Base-by-base conservation (phyloP, 2,888 invertebrate species). In the Dorcus parallelipipedus region DNA sequence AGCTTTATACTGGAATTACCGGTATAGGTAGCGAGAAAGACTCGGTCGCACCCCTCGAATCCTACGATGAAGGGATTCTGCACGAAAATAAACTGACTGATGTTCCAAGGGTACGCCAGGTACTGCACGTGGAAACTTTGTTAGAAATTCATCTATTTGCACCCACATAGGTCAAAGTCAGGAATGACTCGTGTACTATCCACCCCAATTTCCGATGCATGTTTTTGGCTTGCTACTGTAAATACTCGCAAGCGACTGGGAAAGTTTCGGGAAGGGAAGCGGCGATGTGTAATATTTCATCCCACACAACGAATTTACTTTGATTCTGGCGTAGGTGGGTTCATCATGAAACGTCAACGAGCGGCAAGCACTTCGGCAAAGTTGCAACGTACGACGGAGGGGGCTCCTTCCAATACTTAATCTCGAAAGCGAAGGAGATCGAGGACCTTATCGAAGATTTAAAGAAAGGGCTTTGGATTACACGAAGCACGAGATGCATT, bases 401-500 rank as follows among this genome's bases (percentile, higher is more conserved):
- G 1, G 87, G 87, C 0, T 86, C 78, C 63, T 81, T 80, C 61
- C 74, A 82, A 60, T 80, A 85, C 62, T 75, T 90, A 26, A 74
- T 76, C 0, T 67, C 69, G 2, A 74, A 77, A 38, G 47, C 55
- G 1, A 50, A 53, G 4, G 63, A 73, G 33, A 84, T 84, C n/a
- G 39, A 65, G 9, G 65, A 67, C 1, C 77, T 80, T 2, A 73
- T 89, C 2, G 57, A 72, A 4, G 67, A 79, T 2, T 74, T 90
- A n/a, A 82, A 82, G 67, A 64, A 80, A 0, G 78, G 80, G 49
- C 72, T 83, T 9, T 91, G 91, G 91, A 80, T 91, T 47, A 82
- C 83, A 52, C 77, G 87, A 43, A 87, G 85, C 0, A 89, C 90
- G 0, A 77, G 91, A 64, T 83, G 83, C 0, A 76, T 90, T 14